Conservation (phyloP, 2,888 invertebrate species). For the Hylaea fasciaria region DNA sequence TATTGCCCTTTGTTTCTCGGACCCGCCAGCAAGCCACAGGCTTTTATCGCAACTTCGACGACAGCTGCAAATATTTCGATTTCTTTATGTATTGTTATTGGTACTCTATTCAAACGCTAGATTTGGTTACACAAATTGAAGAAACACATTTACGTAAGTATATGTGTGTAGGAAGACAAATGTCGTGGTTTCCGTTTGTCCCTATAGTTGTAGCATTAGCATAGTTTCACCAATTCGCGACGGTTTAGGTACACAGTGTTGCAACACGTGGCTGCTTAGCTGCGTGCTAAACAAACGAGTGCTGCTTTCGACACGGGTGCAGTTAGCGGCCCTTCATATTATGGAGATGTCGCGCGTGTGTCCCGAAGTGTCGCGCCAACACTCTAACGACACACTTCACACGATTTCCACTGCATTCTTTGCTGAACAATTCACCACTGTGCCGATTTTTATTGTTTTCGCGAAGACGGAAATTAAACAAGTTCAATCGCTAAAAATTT, state of each 20-base stretch:
- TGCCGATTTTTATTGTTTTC: conserved; percentile 26
- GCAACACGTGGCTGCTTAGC: conserved; percentile 67
- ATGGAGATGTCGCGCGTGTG: conserved; percentile 61
- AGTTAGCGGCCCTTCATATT: conserved; percentile 74
- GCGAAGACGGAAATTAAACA: conserved; percentile 6
- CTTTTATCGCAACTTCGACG: conserved; percentile 67
- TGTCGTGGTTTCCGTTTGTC: conserved; percentile 48
- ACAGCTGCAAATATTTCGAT: conserved; percentile 16
- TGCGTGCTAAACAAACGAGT: conserved; percentile 73
- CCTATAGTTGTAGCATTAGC: conserved; percentile 52
- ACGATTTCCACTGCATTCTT: conserved; percentile 63
- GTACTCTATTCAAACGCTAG: not conserved
- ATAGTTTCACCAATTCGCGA: conserved; percentile 75
- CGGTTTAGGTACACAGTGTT: conserved; percentile 62
- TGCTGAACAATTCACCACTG: conserved; percentile 41
- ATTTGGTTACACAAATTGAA: not conserved
- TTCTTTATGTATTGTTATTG: conserved; percentile 3
- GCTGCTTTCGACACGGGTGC: conserved; percentile 71
- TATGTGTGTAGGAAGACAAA: conserved; percentile 5
- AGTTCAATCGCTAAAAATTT: not conserved
- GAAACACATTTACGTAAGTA: not conserved
- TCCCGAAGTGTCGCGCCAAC: conserved; percentile 36
- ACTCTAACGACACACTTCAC: conserved; percentile 62
- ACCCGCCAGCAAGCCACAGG: conserved; percentile 61
- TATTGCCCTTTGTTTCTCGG: conserved; percentile 76